A percentile compares a stretch with the other conserved stretches of the same genome.
Conservation (phyloP, 2,113 vertebrate genomes). For the Antidorcas marsupialis region DNA sequence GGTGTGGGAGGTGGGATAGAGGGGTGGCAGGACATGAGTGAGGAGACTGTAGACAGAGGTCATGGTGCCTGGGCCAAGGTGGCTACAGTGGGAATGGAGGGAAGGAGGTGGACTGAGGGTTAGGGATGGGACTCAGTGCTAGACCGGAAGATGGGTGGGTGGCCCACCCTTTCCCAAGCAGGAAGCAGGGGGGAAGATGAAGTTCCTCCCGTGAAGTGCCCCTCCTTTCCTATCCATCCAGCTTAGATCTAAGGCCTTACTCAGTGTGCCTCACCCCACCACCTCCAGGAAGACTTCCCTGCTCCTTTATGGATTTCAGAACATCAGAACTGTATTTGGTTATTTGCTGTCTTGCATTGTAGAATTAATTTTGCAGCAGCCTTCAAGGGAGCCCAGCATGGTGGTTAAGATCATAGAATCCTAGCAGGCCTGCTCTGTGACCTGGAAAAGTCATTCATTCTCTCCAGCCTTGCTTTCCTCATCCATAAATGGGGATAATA, state of each 20-base stretch:
- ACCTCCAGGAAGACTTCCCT: neutral
- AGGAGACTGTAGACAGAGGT: neutral
- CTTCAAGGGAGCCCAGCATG: neutral
- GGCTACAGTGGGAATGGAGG: neutral
- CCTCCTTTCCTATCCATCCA: neutral
- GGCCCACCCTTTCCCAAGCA: neutral
- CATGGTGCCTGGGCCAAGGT: neutral
- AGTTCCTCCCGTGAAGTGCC: neutral
- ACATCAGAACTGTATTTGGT: neutral
- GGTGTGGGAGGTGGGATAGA: neutral
- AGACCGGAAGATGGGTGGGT: too few species aligned
- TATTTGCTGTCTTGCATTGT: neutral
- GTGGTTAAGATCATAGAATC: neutral
- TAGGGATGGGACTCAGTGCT: neutral
- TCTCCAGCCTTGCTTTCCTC: neutral
- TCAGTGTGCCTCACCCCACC: neutral
- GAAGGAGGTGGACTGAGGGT: neutral
- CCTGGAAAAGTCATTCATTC: neutral
- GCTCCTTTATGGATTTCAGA: neutral
- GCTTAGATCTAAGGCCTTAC: neutral
- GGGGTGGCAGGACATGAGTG: neutral
- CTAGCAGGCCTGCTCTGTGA: neutral
- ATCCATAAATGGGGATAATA: neutral
- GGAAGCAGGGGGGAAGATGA: neutral
- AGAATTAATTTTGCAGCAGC: neutral